Conservation (phyloP, 92 coral and sea anemone species). For the Metridium senile region DNA sequence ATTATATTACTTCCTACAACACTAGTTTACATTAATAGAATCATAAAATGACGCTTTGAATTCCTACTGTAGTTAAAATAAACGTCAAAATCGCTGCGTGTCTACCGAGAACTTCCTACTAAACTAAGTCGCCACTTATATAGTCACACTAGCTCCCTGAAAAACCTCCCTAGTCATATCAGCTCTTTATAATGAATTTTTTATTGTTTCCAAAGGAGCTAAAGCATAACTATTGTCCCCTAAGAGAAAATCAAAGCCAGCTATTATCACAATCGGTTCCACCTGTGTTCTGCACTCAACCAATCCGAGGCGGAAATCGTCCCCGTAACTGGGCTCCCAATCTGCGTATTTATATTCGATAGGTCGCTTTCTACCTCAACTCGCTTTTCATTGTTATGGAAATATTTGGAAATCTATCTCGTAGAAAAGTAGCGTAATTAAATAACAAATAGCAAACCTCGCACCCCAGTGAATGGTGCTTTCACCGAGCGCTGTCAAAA, state of each 20-base stretch:
- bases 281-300: conserved; percentile 6
- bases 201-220: conserved; percentile 23
- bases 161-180: neutral
- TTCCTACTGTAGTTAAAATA: neutral
- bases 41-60: neutral
- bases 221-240: conserved; percentile 12
- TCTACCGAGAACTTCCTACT: too few relatives aligned
- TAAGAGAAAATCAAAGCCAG: conserved; percentile 1
- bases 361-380: neutral
- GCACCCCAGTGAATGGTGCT: neutral
- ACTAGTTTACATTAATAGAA: neutral
- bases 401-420: conserved; percentile 7
- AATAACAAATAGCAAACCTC: neutral
- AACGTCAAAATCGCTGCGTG: too few relatives aligned
- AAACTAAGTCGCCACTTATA: too few relatives aligned
- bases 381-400: conserved; percentile 32
- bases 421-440: neutral
- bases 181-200: conserved; percentile 11
- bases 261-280: neutral
- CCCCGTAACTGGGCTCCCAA: conserved; percentile 8
- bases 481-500: neutral
- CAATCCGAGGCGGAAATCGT: conserved; percentile 8
- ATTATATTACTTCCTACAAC: neutral
- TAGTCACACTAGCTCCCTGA: neutral
- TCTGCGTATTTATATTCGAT: conserved; percentile 6